Conservation (phyloP, 2,888 invertebrate genomes). For the Glaucopsyche alexis region DNA sequence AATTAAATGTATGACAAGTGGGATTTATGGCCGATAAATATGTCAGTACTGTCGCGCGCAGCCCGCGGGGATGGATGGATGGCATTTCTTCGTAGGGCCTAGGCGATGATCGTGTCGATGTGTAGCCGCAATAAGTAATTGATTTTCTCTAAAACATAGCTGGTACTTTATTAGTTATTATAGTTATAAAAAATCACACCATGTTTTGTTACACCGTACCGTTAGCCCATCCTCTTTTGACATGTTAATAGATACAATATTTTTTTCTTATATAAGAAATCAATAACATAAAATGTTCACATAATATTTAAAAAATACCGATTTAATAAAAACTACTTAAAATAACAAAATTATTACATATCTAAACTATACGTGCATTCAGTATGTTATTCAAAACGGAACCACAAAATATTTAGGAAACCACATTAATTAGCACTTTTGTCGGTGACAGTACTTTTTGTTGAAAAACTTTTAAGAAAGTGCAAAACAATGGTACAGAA, state of each 20-base stretch:
- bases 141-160: not conserved
- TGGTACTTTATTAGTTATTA: too few relatives aligned
- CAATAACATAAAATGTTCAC: too few relatives aligned
- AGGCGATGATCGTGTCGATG: not conserved
- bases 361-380: too few relatives aligned
- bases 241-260: too few relatives aligned
- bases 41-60: slow-evolving; percentile 44
- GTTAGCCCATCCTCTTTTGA: too few relatives aligned
- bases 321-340: too few relatives aligned
- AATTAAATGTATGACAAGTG: slow-evolving; percentile 65
- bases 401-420: slow-evolving; percentile 6
- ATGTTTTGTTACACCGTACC: too few relatives aligned
- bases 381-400: not conserved
- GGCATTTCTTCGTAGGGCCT: not conserved
- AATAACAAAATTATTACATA: too few relatives aligned
- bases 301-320: too few relatives aligned
- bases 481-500: slow-evolving; percentile 19
- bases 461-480: slow-evolving; percentile 26
- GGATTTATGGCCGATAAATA: slow-evolving; percentile 65
- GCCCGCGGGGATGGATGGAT: slow-evolving; percentile 28
- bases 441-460: slow-evolving; percentile 20
- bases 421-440: slow-evolving; percentile 21
- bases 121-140: not conserved
- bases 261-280: too few relatives aligned
- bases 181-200: too few relatives aligned